Conservation (phyloP, 2,113 vertebrate genomes). For the Phaethornis superciliosus region DNA sequence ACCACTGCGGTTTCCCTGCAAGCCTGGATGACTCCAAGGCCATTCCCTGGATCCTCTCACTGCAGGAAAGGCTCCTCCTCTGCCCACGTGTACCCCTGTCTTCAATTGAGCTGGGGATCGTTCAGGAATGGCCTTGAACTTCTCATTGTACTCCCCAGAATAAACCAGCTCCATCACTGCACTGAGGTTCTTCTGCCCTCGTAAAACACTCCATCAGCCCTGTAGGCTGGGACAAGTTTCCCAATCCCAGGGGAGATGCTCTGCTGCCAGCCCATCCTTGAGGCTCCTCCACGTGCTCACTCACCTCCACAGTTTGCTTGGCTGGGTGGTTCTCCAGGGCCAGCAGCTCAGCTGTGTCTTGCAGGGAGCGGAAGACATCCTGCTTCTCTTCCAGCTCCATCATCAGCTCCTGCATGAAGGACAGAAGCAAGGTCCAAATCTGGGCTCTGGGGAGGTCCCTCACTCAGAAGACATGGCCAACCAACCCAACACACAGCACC, state of each 20-base stretch:
- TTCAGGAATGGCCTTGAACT: background rate
- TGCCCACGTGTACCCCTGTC: rapidly evolving
- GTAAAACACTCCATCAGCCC: background rate
- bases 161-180: background rate
- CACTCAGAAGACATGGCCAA: rapidly evolving
- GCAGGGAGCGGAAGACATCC: slow-evolving; percentile 87
- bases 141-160: background rate
- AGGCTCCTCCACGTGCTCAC: background rate
- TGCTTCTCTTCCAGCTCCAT: slow-evolving; percentile 90
- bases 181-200: background rate
- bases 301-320: slow-evolving; percentile 95
- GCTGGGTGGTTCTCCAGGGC: slow-evolving; percentile 95
- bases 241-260: rapidly evolving
- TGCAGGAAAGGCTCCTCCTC: background rate
- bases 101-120: background rate
- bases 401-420: slow-evolving; percentile 83
- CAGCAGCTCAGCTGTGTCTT: slow-evolving; percentile 88
- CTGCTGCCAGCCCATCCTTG: rapidly evolving
- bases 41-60: background rate
- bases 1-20: background rate
- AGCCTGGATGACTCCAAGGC: background rate
- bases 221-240: too few relatives aligned
- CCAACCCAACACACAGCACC: rapidly evolving
- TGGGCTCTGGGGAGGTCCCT: background rate
- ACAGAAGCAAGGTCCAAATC: background rate